Percentiles rank a stretch among this genome's conserved stretches.
phyloP scores from a whole-genome alignment of 2,113 vertebrate genomes.

The Ginglymostoma cirratum region DNA sequence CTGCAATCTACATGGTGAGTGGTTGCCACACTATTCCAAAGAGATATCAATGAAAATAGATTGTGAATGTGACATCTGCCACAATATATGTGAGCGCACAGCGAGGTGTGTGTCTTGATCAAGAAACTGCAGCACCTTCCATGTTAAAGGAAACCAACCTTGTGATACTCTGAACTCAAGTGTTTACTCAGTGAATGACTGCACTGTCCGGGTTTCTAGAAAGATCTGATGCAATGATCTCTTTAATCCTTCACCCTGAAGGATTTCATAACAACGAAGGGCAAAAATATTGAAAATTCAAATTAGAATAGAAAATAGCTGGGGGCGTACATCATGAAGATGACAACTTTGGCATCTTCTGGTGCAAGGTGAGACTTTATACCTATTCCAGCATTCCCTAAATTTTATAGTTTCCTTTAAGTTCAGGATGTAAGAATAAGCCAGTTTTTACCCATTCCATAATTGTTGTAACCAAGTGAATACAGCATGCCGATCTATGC shows the following conservation, averaged over 20 bases:
- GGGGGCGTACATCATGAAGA: background rate
- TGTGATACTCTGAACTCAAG: conserved; percentile 4
- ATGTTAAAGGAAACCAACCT: background rate
- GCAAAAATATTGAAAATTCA: background rate
- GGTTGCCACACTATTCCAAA: background rate
- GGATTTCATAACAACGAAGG: background rate
- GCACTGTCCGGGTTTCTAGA: background rate
- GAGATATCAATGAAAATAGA: background rate
- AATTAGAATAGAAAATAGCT: background rate
- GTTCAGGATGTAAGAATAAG: background rate
- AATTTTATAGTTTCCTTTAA: background rate
- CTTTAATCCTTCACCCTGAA: background rate
- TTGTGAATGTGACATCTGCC: no score
- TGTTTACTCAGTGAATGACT: background rate
- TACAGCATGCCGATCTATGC: background rate
- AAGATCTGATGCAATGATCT: background rate
- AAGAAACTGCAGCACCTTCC: background rate
- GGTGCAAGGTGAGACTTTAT: no score
- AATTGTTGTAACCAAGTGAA: background rate
- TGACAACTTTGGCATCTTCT: no score
- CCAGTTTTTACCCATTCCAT: background rate
- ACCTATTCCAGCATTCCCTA: background rate
- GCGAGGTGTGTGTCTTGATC: background rate
- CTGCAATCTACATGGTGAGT: background rate
- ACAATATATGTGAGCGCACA: background rate